phyloP scores from a whole-genome alignment of 2,113 vertebrate species.

The Coregonus clupeaformis region DNA sequence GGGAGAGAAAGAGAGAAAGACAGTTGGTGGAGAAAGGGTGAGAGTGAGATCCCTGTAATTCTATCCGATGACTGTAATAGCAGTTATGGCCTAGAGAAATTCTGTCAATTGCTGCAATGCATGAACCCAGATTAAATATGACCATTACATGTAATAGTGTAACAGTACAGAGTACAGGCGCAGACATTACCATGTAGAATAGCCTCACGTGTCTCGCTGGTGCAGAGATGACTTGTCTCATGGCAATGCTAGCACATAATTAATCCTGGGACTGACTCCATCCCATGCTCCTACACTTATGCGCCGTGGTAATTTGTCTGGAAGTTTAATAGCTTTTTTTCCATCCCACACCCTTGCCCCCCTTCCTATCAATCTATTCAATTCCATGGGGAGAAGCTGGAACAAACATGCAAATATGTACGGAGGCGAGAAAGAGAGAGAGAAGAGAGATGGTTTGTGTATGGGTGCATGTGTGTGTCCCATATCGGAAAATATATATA shows the following conservation, averaged over 20 bases:
- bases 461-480: not conserved
- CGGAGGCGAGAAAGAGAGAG: not conserved
- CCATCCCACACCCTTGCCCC: constrained; percentile 31
- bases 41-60: not conserved
- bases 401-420: constrained; percentile 53
- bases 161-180: not conserved
- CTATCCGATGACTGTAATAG: not conserved
- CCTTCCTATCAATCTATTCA: constrained; percentile 57
- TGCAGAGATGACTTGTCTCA: constrained; percentile 24
- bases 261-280: constrained; percentile 54
- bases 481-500: not conserved
- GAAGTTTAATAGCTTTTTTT: constrained; percentile 69
- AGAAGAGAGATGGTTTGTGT: not conserved
- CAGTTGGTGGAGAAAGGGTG: not conserved
- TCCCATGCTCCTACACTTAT: constrained; percentile 41
- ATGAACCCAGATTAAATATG: not conserved
- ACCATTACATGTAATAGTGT: not conserved
- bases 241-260: constrained; percentile 50
- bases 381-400: constrained; percentile 44
- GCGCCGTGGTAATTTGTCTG: constrained; percentile 50
- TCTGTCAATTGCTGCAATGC: not conserved
- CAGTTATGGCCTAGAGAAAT: not conserved
- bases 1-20: not conserved
- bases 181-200: not conserved
- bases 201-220: not conserved